Base-by-base conservation (phyloP, 2,888 invertebrate species). In the Lochmaea capreae region DNA sequence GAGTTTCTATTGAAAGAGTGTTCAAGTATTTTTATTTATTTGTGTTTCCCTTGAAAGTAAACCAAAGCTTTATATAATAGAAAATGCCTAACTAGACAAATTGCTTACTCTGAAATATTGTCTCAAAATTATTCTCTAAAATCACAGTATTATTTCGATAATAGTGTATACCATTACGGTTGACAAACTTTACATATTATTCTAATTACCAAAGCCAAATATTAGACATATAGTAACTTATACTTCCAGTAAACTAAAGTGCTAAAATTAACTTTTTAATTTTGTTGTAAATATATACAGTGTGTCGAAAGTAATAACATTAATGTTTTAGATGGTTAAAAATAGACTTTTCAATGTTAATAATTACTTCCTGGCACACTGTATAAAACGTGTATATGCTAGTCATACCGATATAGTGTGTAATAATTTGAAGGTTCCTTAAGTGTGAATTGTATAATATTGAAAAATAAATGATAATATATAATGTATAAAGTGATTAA, bases 371-470 rank as follows among this genome's bases (percentile, higher is more conserved):
- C 1, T 26, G 58, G n/a, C 14, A 26, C 33, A 59, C 33, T 26
- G 16, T 62, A 62, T 39, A 42, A n/a, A 62, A 42, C n/a, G 39
- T 61, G 18, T 42, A 43, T 62, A 62, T 62, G n/a, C 62, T 62
- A 62, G 62, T 62, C 62, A 62, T 62, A 62, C 11, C 62, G 3
- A 42, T 62, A 10, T 62, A 10, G 12, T 8, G 4, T 43, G 11
- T 57, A 43, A 43, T 62, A 61, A 18, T 14, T 3, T n/a, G 9
- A 46, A 52, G 58, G 74, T 76, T 72, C 71, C 74, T 72, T 74
- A 67, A 71, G 73, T 76, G 73, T 76, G 67, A 76, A 63, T 67
- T 76, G 73, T 72, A 72, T 65, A 43, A 59, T 76, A 69, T 43
- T 54, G 22, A 75, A 66, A 46, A 65, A 65, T 57, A 22, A 52